A percentile compares a stretch with the other conserved stretches of the same genome.
Evolutionary conservation across 2,113 vertebrate genomes (phyloP).

Genomic region (Entosphenus tridentatus): DNA sequence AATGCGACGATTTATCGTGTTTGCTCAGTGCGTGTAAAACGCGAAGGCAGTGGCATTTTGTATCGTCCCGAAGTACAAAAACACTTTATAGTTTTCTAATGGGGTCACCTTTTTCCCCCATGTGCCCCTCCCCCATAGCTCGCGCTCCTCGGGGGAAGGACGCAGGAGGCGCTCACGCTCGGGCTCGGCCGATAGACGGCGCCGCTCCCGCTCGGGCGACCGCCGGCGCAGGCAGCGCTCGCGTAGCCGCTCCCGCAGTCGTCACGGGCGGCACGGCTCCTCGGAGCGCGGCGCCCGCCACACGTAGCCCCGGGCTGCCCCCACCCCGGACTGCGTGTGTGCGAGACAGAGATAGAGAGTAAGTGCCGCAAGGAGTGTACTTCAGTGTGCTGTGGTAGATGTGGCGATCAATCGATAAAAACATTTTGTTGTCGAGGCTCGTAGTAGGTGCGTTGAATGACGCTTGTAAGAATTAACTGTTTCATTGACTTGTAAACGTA

Average conservation of each 20-base stretch:
- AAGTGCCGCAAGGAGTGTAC: no score
- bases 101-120: background rate
- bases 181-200: conserved; percentile 36
- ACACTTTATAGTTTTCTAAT: background rate
- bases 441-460: no score
- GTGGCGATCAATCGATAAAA: no score
- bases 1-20: background rate
- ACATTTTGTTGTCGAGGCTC: no score
- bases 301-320: no score
- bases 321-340: no score
- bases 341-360: no score
- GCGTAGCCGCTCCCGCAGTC: conserved; percentile 28
- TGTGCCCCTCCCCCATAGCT: conserved; percentile 22
- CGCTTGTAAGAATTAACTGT: no score
- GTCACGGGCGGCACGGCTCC: no score
- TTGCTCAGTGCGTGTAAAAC: background rate
- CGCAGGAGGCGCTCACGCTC: conserved; percentile 45
- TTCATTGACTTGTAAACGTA: no score
- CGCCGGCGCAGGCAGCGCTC: conserved; percentile 55
- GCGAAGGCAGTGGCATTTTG: background rate
- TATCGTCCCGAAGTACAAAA: background rate
- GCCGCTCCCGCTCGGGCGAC: conserved; percentile 46
- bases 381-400: no score
- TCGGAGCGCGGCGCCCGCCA: no score
- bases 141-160: conserved; percentile 54